Conservation (phyloP, 2,113 vertebrate genomes). For the Zeus faber region DNA sequence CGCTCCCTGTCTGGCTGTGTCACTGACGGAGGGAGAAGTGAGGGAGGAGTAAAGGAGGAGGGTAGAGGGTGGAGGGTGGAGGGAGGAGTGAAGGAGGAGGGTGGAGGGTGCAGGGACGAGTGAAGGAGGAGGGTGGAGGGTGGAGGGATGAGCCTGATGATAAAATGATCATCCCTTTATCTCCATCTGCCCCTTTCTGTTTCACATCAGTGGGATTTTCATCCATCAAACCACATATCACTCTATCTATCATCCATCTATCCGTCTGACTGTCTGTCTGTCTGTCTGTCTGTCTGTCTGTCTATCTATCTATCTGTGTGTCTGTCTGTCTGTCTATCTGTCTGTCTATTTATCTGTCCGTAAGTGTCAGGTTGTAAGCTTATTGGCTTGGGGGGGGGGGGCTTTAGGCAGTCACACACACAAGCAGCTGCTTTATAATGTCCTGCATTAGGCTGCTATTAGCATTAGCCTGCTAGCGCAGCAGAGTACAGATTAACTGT, state of each 20-base stretch:
- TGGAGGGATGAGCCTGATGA: no score
- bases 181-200: neutral
- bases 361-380: neutral
- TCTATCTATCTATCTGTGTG: no score
- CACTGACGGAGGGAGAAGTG: neutral
- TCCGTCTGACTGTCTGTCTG: neutral
- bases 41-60: neutral
- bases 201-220: no score
- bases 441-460: conserved; percentile 7
- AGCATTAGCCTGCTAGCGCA: neutral
- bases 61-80: neutral
- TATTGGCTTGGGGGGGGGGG: neutral
- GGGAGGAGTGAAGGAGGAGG: conserved; percentile 35
- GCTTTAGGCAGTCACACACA: conserved; percentile 14
- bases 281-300: conserved; percentile 3
- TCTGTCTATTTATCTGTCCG: neutral
- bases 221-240: no score
- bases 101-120: conserved; percentile 14
- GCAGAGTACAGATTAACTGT: neutral
- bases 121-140: no score
- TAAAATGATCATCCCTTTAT: no score
- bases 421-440: conserved; percentile 35
- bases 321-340: no score
- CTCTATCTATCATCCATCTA: no score
- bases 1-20: neutral